A percentile compares a stretch with the other conserved stretches of the same genome.
phyloP scores from a whole-genome alignment of 1,140 invertebrate genomes.

The Sarcophaga peregrina region DNA sequence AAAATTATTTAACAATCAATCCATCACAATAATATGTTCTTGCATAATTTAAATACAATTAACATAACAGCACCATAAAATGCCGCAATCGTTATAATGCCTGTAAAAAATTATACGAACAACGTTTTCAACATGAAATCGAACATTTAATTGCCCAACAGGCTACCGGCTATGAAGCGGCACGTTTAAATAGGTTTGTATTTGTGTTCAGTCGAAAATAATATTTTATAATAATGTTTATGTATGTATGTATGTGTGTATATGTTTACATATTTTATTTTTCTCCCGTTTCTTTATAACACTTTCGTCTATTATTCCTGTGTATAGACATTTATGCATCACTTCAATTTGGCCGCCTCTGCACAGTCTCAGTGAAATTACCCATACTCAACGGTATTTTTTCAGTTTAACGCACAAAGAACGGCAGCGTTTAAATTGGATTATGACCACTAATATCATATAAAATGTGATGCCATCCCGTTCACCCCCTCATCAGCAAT shows the following conservation, averaged over 20 bases:
- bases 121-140: conserved; percentile 26
- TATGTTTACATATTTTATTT: too few species aligned
- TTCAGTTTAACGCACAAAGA: conserved; percentile 29
- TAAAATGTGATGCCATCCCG: background rate
- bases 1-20: background rate
- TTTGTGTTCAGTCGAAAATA: background rate
- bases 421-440: conserved; percentile 34
- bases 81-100: conserved; percentile 35
- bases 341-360: conserved; percentile 36
- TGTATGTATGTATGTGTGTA: too few species aligned
- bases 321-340: conserved; percentile 33
- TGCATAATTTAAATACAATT: too few species aligned
- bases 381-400: conserved; percentile 26
- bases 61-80: background rate
- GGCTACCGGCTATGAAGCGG: conserved; percentile 20
- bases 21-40: background rate
- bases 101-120: conserved; percentile 18
- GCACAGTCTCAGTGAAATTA: conserved; percentile 12
- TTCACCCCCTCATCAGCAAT: too few species aligned
- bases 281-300: too few species aligned
- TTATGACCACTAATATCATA: conserved; percentile 28
- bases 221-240: background rate
- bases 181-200: conserved; percentile 24
- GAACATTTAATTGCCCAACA: conserved; percentile 28
- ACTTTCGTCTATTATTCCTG: too few species aligned